These are phyloP conservation scores for Grapholita molesta DNA, from an alignment of 1,140 invertebrate genomes.

Conservation along the genomic window DNA sequence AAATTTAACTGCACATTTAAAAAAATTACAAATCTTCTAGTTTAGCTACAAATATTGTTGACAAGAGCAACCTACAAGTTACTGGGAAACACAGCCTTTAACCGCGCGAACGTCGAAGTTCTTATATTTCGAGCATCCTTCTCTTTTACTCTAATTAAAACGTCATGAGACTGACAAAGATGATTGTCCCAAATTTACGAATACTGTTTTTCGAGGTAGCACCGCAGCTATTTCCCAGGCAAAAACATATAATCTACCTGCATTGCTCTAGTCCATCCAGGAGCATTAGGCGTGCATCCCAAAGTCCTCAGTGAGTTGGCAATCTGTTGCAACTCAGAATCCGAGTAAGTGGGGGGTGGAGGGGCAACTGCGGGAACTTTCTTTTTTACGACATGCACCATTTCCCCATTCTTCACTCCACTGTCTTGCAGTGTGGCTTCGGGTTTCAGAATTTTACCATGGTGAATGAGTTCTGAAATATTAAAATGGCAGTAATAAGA, in stretches of 20 bases:
- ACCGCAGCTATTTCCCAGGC: no score
- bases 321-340: slow-evolving; percentile 57
- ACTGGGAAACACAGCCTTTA: no score
- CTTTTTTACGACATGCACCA: slow-evolving; percentile 70
- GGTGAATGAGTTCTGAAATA: slow-evolving; percentile 65
- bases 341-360: slow-evolving; percentile 46
- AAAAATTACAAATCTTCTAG: no score
- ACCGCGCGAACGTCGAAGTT: no score
- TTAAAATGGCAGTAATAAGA: neutral
- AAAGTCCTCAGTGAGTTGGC: slow-evolving; percentile 55
- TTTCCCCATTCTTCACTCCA: slow-evolving; percentile 67
- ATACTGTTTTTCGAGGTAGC: no score
- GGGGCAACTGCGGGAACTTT: slow-evolving; percentile 38
- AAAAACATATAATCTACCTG: slow-evolving; percentile 53
- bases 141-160: no score
- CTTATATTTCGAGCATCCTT: no score
- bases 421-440: slow-evolving; percentile 51
- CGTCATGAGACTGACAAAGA: no score
- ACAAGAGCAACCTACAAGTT: no score
- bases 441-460: slow-evolving; percentile 67
- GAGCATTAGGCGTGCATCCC: slow-evolving; percentile 67
- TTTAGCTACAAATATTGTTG: no score
- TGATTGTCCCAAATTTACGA: no score
- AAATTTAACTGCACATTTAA: no score
- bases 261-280: slow-evolving; percentile 70